Evolutionary conservation across 1,140 invertebrate genomes (phyloP).

Genomic region (Hylyphantes graminicola): DNA sequence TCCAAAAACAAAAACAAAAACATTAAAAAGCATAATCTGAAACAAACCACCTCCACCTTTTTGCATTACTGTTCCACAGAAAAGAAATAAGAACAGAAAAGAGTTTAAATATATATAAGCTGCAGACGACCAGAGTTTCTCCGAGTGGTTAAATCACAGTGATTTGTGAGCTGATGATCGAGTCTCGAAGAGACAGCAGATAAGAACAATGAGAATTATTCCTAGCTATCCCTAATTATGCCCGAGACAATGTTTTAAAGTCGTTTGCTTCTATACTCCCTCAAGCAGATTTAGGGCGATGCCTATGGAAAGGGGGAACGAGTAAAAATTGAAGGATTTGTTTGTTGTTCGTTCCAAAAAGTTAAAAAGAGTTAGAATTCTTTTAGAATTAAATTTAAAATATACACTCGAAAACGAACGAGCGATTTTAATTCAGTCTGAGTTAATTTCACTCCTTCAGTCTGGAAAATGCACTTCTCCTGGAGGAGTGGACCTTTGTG

Average conservation of each 20-base stretch:
- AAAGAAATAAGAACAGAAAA: background rate
- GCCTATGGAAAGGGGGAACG: background rate
- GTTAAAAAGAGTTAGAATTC: too few relatives aligned
- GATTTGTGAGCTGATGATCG: constrained; percentile 54
- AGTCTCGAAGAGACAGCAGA: constrained; percentile 24
- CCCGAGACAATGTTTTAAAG: constrained; percentile 59
- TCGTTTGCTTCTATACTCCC: constrained; percentile 57
- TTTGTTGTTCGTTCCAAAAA: too few relatives aligned
- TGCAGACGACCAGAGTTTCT: constrained; percentile 32
- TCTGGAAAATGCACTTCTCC: too few relatives aligned
- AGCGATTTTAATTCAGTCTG: too few relatives aligned
- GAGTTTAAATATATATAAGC: background rate
- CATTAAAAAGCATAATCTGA: background rate
- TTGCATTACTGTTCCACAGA: background rate
- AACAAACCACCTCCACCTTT: constrained; percentile 26
- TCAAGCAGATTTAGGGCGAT: constrained; percentile 59
- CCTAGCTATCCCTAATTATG: constrained; percentile 51
- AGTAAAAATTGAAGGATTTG: background rate
- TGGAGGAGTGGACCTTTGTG: too few relatives aligned
- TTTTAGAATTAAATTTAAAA: too few relatives aligned
- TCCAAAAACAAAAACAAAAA: background rate
- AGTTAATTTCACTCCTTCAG: too few relatives aligned
- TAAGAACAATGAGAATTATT: constrained; percentile 58
- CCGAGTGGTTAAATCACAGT: constrained; percentile 57
- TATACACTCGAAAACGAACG: too few relatives aligned